These are phyloP conservation scores for Epicauta chinensis DNA, from an alignment of 1,140 invertebrate genomes.

Conservation along the genomic window DNA sequence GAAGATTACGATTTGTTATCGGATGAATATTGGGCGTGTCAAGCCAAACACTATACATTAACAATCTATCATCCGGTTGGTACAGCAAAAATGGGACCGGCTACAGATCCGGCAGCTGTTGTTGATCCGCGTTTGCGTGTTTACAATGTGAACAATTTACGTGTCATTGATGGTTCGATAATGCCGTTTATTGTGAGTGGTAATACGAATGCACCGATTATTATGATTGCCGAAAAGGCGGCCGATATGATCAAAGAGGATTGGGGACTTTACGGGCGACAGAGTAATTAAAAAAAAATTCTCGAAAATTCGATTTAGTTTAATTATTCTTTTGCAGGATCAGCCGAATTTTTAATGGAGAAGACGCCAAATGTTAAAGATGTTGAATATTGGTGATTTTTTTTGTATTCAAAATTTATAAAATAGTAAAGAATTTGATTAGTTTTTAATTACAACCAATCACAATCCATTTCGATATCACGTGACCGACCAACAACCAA, in stretches of 20 bases:
- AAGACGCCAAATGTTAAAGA: conserved; percentile 13
- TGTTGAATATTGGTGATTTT: conserved; percentile 25
- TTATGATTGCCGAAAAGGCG: conserved; percentile 75
- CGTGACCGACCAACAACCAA: too few relatives aligned
- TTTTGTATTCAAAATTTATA: conserved; percentile 4
- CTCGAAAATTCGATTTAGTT: too few relatives aligned
- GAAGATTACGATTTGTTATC: conserved; percentile 49
- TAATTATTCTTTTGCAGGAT: conserved; percentile 6
- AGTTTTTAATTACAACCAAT: too few relatives aligned
- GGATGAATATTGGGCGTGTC: conserved; percentile 64
- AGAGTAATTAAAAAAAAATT: too few relatives aligned
- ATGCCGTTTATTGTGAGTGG: conserved; percentile 69
- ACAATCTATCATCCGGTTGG: conserved; percentile 63
- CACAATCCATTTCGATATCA: too few relatives aligned
- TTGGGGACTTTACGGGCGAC: conserved; percentile 42
- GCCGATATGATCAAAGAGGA: conserved; percentile 63
- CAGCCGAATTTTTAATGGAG: background rate
- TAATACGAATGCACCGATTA: conserved; percentile 70
- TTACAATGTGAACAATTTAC: conserved; percentile 57
- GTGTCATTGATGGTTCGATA: conserved; percentile 73
- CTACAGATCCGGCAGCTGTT: conserved; percentile 53
- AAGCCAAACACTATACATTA: conserved; percentile 58
- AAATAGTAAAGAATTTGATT: too few relatives aligned
- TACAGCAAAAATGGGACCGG: conserved; percentile 72
- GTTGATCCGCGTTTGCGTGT: conserved; percentile 63